A percentile compares a stretch with the other conserved stretches of the same genome.
Evolutionary conservation across 2,888 invertebrate genomes (phyloP).

Genomic region (Scaptomyza reducta): DNA sequence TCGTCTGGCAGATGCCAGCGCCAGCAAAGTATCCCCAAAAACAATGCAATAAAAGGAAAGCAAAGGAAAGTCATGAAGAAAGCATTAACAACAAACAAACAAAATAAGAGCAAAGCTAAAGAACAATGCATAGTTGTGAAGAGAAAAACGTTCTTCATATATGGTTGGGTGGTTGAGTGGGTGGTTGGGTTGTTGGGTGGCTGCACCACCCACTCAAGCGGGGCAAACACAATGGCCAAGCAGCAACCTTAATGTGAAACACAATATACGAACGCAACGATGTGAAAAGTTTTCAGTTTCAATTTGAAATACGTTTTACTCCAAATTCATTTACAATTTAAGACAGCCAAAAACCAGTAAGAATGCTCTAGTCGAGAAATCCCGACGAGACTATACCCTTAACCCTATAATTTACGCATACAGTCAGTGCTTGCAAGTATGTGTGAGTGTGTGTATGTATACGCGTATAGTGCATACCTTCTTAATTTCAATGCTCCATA

Average conservation of each 20-base stretch:
- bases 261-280: slow-evolving; percentile 57
- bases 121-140: slow-evolving; percentile 59
- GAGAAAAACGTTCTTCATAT: slow-evolving; percentile 55
- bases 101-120: slow-evolving; percentile 7
- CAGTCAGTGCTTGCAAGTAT: too few relatives aligned
- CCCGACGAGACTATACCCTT: too few relatives aligned
- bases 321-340: slow-evolving; percentile 60
- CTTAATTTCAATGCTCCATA: too few relatives aligned
- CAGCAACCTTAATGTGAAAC: slow-evolving; percentile 58
- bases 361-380: too few relatives aligned
- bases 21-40: slow-evolving; percentile 42
- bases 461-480: too few relatives aligned
- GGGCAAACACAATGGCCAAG: slow-evolving; percentile 42
- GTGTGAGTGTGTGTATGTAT: too few relatives aligned
- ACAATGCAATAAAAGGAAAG: slow-evolving; percentile 62
- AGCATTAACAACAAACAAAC: slow-evolving; percentile 46
- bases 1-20: slow-evolving; percentile 57
- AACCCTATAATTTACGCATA: too few relatives aligned
- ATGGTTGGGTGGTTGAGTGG: slow-evolving; percentile 13
- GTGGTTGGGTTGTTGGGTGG: slow-evolving; percentile 13
- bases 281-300: slow-evolving; percentile 69
- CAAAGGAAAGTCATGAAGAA: slow-evolving; percentile 64
- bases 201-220: slow-evolving; percentile 1
- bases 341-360: too few relatives aligned
- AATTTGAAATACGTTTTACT: slow-evolving; percentile 31